Conservation (phyloP, 2,113 vertebrate genomes). For the Datnioides undecimradiatus region DNA sequence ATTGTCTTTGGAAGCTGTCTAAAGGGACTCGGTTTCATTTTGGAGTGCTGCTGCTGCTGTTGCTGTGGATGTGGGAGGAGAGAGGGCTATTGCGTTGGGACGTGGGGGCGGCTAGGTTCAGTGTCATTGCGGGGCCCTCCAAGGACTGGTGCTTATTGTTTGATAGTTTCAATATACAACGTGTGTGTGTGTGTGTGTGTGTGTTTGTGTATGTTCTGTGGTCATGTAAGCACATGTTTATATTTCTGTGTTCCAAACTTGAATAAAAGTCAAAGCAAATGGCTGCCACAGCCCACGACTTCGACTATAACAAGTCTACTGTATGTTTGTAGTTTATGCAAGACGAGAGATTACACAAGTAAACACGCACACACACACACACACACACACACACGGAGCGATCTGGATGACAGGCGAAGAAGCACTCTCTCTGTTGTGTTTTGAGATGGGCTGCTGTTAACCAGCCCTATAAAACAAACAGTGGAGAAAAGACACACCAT, state of each 20-base stretch:
- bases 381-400: constrained; percentile 9
- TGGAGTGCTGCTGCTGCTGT: constrained; percentile 70
- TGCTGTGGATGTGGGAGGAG: constrained; percentile 70
- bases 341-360: constrained; percentile 21
- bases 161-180: constrained; percentile 85
- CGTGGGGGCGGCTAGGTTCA: constrained; percentile 78
- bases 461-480: constrained; percentile 57
- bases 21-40: constrained; percentile 82
- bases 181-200: constrained; percentile 37
- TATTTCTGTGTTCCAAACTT: constrained; percentile 31
- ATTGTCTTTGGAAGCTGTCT: constrained; percentile 85
- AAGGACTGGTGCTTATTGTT: constrained; percentile 82
- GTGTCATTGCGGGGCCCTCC: constrained; percentile 79
- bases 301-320: constrained; percentile 30
- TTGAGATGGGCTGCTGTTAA: constrained; percentile 48
- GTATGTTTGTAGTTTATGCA: constrained; percentile 29
- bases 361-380: constrained; percentile 18
- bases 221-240: constrained; percentile 50
- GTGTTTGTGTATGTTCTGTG: constrained; percentile 20
- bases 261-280: constrained; percentile 30
- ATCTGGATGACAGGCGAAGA: constrained; percentile 22
- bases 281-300: constrained; percentile 48
- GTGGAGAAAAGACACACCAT: constrained; percentile 31
- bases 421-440: constrained; percentile 28
- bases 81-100: constrained; percentile 83